These are phyloP conservation scores for Apodemia mormo DNA, from an alignment of 2,888 invertebrate genomes.

Conservation along the genomic window DNA sequence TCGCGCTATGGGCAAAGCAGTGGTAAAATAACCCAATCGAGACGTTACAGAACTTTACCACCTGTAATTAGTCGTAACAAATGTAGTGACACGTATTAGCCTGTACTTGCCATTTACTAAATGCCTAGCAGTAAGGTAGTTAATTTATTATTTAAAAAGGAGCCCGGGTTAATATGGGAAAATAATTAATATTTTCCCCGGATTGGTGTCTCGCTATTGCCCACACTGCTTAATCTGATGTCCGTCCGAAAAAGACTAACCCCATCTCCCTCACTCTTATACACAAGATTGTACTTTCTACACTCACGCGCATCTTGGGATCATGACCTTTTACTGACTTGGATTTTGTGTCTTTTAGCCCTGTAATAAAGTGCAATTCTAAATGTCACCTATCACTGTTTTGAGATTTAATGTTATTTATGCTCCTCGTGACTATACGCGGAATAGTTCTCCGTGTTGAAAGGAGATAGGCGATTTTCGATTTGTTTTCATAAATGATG, in stretches of 20 bases:
- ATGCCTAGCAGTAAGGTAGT: too few relatives aligned
- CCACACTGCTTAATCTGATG: conserved; percentile 36
- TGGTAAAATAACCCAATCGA: too few relatives aligned
- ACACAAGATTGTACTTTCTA: conserved; percentile 48
- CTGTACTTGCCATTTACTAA: too few relatives aligned
- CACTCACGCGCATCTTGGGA: conserved; percentile 63
- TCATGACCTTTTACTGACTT: conserved; percentile 33
- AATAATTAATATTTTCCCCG: not conserved
- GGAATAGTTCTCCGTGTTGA: conserved; percentile 68
- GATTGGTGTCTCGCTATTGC: conserved; percentile 10
- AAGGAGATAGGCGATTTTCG: conserved; percentile 56
- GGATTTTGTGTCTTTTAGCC: conserved; percentile 43
- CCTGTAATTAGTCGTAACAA: too few relatives aligned
- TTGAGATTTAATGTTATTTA: conserved; percentile 69
- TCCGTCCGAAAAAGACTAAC: conserved; percentile 43
- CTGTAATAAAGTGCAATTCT: conserved; percentile 42
- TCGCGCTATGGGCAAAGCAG: too few relatives aligned
- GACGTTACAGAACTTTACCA: too few relatives aligned
- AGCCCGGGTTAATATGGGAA: too few relatives aligned
- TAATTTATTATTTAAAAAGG: too few relatives aligned
- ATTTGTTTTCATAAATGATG: not conserved
- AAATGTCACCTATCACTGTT: conserved; percentile 37
- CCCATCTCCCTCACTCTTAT: conserved; percentile 44
- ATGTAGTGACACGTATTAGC: too few relatives aligned
- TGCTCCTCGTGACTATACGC: conserved; percentile 74